Base-by-base conservation (phyloP, 2,113 vertebrate species). In the Drymodes brunneopygia region DNA sequence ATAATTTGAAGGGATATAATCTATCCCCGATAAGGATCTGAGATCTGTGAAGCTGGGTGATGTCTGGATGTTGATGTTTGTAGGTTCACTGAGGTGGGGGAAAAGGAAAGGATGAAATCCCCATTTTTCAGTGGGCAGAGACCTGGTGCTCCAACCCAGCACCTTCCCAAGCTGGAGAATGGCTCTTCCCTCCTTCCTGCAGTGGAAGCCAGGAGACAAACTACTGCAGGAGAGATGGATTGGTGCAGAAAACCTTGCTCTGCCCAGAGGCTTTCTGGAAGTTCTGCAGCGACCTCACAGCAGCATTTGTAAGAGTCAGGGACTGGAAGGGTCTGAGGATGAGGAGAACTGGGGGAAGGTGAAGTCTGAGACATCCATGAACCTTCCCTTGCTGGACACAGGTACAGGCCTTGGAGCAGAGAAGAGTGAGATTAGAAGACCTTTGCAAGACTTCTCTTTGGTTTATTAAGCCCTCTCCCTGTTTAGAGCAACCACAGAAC, bases 231-330 rank as follows among this genome's bases (percentile, higher is more conserved):
- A 48, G 28, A n/a, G 35, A 20, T 15, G 35, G 8, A 4, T 40
- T 12, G 25, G 8, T 25, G 47, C 42, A 48, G 70, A 48, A 51
- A 40, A 29, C 10, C 19, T 1, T 56, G 10, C 12, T n/a, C 33
- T 77, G 53, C 31, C 3, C 14, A 54, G 64, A 28, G 5, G 14
- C 53, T 80, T 48, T 45, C 29, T 21, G n/a, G 42, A 57, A 38
- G 11, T 47, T 62, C 65, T 86, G 71, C 61, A 72, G 48, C 25
- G 17, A 6, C 27, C 50, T 72, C 50, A 18, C 14, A 57, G 69
- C 31, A 56, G 20, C 1, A 1, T 70, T 61, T 1, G 0, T 35
- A 24, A 35, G 51, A 35, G 44, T 40, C 31, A 23, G 45, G 69
- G 23, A 7, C 61, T 56, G 21, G 24, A 31, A 36, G 57, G 29